Base-by-base conservation (phyloP, 2,888 invertebrate genomes). In the Epistrophe eligans region DNA sequence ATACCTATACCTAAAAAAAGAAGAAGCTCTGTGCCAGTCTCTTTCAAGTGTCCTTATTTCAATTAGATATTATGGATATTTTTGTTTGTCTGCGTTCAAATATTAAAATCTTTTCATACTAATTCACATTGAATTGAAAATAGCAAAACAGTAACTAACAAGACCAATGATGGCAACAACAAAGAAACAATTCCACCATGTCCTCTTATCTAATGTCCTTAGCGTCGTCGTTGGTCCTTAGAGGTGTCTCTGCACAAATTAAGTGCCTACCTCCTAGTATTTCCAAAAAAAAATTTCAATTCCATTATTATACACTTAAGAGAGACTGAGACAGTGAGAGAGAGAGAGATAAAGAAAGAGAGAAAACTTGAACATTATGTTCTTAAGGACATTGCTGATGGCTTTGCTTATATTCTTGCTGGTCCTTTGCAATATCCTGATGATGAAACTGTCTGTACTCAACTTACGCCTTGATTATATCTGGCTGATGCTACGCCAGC, bases 251-350 rank as follows among this genome's bases (percentile, higher is more conserved):
- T 72, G 50, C 48, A 60, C 57, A 81, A 81, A 85, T 81, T 85
- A 85, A 81, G 81, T 77, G 24, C 72, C 52, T 80, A 66, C 38
- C 13, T n/a, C 40, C 15, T 58, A 45, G 28, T 58, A 40, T 84
- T 76, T 72, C 45, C 48, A 66, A 84, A 84, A 84, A n/a, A 72
- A 72, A 52, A 57, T 76, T 62, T 70, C 72, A 85, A 77, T 77
- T 77, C 77, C 70, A 64, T 81, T 81, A 85, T 35, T 60, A 17
- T 9, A 19, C 77, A 64, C 77, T 85, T 77, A 50, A 62, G 77
- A 43, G 62, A n/a, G 17, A 35, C 5, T 1, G 7, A 38, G 11
- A 58, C 10, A 35, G 9, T 15, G 11, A 57, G 19, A 40, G 0
- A 13, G 8, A 19, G 38, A 19, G 24, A 62, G 24, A 55, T 17